These are phyloP conservation scores for Lampropteryx suffumata DNA, from an alignment of 2,888 invertebrate genomes.

Conservation along the genomic window DNA sequence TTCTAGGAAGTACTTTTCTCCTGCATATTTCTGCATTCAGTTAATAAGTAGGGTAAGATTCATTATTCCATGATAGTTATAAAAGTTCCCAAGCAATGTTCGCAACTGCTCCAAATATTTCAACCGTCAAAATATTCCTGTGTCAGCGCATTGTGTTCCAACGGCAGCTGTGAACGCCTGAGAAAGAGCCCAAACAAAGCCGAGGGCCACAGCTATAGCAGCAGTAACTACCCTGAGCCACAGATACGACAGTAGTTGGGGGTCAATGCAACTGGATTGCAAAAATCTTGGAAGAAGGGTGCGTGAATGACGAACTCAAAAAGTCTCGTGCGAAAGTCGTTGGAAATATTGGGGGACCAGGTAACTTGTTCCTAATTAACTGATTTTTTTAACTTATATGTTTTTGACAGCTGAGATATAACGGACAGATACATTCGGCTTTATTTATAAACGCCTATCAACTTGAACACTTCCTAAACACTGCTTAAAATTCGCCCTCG, in stretches of 20 bases:
- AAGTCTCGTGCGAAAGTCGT: conserved; percentile 20
- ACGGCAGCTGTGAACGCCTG: conserved; percentile 62
- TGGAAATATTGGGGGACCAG: conserved; percentile 3
- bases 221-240: conserved; percentile 5
- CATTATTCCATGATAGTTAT: not conserved
- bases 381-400: not conserved
- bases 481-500: no score
- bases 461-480: no score
- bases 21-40: no score
- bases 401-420: not conserved
- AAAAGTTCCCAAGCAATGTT: conserved; percentile 25
- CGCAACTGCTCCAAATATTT: conserved; percentile 41
- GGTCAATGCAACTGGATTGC: conserved; percentile 19
- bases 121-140: conserved; percentile 50
- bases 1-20: no score
- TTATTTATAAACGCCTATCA: no score
- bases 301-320: conserved; percentile 1
- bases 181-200: conserved; percentile 37
- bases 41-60: no score
- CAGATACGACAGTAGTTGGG: conserved; percentile 5
- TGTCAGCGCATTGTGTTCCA: conserved; percentile 47
- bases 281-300: conserved; percentile 13
- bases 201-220: conserved; percentile 11
- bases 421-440: no score
- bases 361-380: conserved; percentile 4